Percentiles rank a stretch among this genome's conserved stretches.
These are phyloP conservation scores for Drosophila mulleri DNA, from an alignment of 2,888 invertebrate genomes.

Conservation along the genomic window DNA sequence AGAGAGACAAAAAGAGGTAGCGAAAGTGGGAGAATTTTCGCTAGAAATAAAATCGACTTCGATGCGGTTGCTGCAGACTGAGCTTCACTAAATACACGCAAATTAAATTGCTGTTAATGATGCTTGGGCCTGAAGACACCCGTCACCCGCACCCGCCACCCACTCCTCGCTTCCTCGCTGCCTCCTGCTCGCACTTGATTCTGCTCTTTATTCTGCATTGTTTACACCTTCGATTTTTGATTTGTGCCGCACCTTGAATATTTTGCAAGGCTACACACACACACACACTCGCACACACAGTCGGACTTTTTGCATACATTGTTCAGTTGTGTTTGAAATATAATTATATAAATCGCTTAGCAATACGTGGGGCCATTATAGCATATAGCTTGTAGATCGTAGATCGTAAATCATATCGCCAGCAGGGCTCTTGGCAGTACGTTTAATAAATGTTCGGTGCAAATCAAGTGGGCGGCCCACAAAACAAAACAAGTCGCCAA, in stretches of 20 bases:
- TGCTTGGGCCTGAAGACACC: slow-evolving; percentile 34
- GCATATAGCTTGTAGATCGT: slow-evolving; percentile 12
- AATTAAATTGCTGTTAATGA: slow-evolving; percentile 65
- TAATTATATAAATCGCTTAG: slow-evolving; percentile 57
- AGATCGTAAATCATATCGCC: slow-evolving; percentile 18
- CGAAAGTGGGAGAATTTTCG: slow-evolving; percentile 22
- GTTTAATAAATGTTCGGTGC: slow-evolving; percentile 25
- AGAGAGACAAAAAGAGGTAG: background rate
- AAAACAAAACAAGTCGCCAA: slow-evolving; percentile 29
- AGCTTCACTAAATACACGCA: slow-evolving; percentile 50
- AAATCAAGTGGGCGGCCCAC: slow-evolving; percentile 48
- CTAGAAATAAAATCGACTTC: slow-evolving; percentile 48
- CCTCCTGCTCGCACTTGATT: background rate
- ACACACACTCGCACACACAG: background rate
- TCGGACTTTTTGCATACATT: slow-evolving; percentile 14
- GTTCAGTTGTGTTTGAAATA: slow-evolving; percentile 10
- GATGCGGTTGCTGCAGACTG: slow-evolving; percentile 38
- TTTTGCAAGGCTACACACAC: slow-evolving; percentile 29
- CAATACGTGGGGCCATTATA: slow-evolving; percentile 21
- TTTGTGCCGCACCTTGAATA: slow-evolving; percentile 75
- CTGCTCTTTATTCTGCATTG: slow-evolving; percentile 52
- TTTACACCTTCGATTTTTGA: slow-evolving; percentile 77
- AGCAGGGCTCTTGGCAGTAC: slow-evolving; percentile 35
- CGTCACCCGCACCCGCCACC: background rate
- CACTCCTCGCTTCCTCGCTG: background rate